Conservation (phyloP, 2,113 vertebrate species). For the Lepus americanus region DNA sequence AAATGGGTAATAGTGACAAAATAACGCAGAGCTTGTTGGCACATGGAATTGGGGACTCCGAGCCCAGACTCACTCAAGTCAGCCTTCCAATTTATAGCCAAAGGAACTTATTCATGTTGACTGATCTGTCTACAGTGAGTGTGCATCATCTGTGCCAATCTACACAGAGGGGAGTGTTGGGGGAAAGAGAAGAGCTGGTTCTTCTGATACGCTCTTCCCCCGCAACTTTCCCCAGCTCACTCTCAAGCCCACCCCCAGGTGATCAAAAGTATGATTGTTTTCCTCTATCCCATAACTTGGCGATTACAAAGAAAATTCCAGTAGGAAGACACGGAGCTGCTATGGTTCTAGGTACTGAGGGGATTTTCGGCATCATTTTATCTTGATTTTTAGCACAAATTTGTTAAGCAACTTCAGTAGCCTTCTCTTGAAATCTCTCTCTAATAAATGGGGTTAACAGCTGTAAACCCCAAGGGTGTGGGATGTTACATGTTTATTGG, state of each 20-base stretch:
- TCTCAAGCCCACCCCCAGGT: not conserved
- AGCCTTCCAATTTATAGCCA: not conserved
- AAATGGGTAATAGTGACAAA: constrained; percentile 23
- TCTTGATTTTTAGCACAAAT: constrained; percentile 40
- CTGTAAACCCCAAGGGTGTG: constrained; percentile 60
- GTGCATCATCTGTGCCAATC: not conserved
- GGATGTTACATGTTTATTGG: constrained; percentile 66
- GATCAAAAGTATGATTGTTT: constrained; percentile 18
- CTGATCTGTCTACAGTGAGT: not conserved
- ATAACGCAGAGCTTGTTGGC: constrained; percentile 14
- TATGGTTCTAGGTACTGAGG: not conserved
- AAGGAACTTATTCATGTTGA: not conserved
- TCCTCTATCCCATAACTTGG: not conserved
- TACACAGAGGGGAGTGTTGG: not conserved
- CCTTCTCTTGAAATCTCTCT: constrained; percentile 60
- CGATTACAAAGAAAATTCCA: not conserved
- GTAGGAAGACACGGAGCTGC: not conserved
- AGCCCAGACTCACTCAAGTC: constrained; percentile 30
- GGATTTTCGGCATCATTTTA: constrained; percentile 15
- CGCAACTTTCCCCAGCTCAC: not conserved
- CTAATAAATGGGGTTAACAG: constrained; percentile 58
- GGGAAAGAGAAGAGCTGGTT: not conserved
- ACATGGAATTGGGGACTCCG: not conserved
- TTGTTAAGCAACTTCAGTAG: constrained; percentile 45
- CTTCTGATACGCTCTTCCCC: not conserved